phyloP scores from a whole-genome alignment of 2,888 invertebrate species.

The Ganaspis brasiliensis region DNA sequence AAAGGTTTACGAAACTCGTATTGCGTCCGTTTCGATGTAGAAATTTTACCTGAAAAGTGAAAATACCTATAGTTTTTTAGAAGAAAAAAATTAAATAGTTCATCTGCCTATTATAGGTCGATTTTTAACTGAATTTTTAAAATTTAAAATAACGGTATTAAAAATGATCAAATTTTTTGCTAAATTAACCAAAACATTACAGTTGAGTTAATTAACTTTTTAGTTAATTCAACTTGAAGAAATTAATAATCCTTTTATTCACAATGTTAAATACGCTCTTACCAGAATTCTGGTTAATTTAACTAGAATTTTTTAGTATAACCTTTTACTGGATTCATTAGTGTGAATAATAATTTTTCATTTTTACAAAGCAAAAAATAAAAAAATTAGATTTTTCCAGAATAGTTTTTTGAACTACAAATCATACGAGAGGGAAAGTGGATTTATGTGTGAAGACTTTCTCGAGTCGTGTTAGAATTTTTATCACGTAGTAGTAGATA shows the following conservation, averaged over 20 bases:
- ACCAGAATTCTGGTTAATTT: too few relatives aligned
- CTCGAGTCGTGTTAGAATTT: slow-evolving; percentile 43
- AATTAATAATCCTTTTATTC: too few relatives aligned
- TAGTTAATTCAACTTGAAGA: too few relatives aligned
- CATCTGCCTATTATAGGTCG: neutral
- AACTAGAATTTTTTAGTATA: too few relatives aligned
- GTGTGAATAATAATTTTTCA: neutral
- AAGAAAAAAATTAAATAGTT: neutral
- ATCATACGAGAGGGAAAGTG: slow-evolving; percentile 45
- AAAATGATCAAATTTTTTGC: too few relatives aligned
- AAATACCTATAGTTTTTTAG: slow-evolving; percentile 1
- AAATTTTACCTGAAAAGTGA: slow-evolving; percentile 21
- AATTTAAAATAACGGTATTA: too few relatives aligned
- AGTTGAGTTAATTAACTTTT: too few relatives aligned
- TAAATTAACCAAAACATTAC: too few relatives aligned
- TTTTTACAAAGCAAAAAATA: neutral
- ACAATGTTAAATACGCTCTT: too few relatives aligned
- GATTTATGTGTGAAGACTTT: slow-evolving; percentile 50
- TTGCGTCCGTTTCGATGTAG: slow-evolving; percentile 1
- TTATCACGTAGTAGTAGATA: slow-evolving; percentile 45
- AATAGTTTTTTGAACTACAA: slow-evolving; percentile 11
- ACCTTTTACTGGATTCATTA: too few relatives aligned
- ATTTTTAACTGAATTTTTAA: neutral
- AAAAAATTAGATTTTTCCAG: neutral
- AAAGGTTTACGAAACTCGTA: slow-evolving; percentile 9